Evolutionary conservation across 2,113 vertebrate genomes (phyloP), one percentile per base, ranked within the genome.

Genomic region (Cochlearius cochlearius): DNA sequence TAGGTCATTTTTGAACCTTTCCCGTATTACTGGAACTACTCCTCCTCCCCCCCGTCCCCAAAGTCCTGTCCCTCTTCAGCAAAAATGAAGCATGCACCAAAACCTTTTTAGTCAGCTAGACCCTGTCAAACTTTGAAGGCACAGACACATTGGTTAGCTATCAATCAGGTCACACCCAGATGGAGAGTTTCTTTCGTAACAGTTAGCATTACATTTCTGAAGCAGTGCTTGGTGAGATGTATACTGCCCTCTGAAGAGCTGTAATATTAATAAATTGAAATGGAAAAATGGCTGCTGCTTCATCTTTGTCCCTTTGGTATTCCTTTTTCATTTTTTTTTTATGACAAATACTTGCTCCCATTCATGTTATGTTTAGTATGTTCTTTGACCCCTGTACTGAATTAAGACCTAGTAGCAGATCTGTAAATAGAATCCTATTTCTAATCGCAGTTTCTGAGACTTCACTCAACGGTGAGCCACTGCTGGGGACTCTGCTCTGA

Each of bases 31-130:
- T 29, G 34, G 30, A 73, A 85, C 45, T 41, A 12, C 41, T 14
- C 41, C 41, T 5, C 13, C 25, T 38, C 2, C 2, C 3, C 15
- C n/a, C 39, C 41, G 15, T n/a, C 7, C 6, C 7, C 3, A 55
- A 86, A 41, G 4, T 17, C 58, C 19, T 3, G 10, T 12, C 6
- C 3, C 1, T 63, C 26, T 25, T 55, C 60, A 83, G 22, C 8
- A 55, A 52, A 80, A 93, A 43, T 15, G 7, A n/a, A 78, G 18
- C 17, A 21, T 10, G 10, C 8, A 62, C 11, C 27, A 56, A 82
- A 66, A 58, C 2, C 7, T 34, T 76, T 64, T 68, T 11, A 69
- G 30, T 72, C 43, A 92, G n/a, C 7, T 49, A 15, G 15, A 43
- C 11, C 7, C 14, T 11, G 15, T 23, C 50, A 49, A 4, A 59